Evolutionary conservation across 2,113 vertebrate species (phyloP), one percentile per base, ranked within the genome.

Genomic region (Paratilapia polleni): DNA sequence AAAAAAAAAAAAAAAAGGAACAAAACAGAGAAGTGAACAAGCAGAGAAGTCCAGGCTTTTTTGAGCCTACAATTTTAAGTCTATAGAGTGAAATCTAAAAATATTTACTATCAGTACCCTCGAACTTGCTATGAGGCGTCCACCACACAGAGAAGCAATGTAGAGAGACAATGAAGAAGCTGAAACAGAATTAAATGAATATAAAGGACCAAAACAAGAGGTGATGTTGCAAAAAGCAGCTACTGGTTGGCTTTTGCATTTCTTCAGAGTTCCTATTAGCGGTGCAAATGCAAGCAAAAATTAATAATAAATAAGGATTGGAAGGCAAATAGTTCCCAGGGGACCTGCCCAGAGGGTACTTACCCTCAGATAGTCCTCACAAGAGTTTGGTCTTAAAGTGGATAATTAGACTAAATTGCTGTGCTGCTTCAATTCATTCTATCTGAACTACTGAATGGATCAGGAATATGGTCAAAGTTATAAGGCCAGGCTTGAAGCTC

Each of bases 371-470:
- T 36, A 19, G 43, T 70, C 24, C 0, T 22, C 22, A 70, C 24
- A 49, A 49, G 24, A 20, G 66, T 31, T 52, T 52, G 17, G 43
- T 52, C 43, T 52, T 43, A 70, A 36, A 26, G 24, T 70, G 66
- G 43, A 24, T 52, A 73, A 73, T 52, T 73, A 73, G 17, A 73
- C 66, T 52, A 31, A 31, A 52, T 73, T 52, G 20, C 66, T 73
- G 43, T 1, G 0, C 66, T 31, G 15, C 43, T 73, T 73, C 10
- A 31, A 6, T 73, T 73, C 8, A 19, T 52, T 73, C 49, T 19
- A 0, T 52, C 43, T 43, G 49, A 73, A 73, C 66, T 52, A 13
- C 66, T 20, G 26, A 73, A 31, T 52, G 43, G 66, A 73, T 57
- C 54, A 22, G 4, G n/a, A 11, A 57, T 57, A 12, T 12, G 20